Conservation (phyloP, 2,888 invertebrate genomes). For the Napeogenes inachia region DNA sequence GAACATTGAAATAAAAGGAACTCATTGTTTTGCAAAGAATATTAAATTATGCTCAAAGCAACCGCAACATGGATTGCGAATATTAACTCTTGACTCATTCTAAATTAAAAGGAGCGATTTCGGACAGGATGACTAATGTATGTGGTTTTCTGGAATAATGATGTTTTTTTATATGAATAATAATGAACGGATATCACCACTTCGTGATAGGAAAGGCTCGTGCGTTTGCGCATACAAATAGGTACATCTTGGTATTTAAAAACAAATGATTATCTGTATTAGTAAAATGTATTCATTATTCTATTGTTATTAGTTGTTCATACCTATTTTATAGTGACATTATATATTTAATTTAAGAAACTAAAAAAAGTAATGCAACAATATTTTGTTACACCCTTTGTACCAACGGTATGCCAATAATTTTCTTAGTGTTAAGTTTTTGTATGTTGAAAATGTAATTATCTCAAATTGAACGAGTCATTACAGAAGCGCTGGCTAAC, state of each 20-base stretch:
- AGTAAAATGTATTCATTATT: constrained; percentile 42
- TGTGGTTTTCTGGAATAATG: constrained; percentile 64
- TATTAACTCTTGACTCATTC: constrained; percentile 58
- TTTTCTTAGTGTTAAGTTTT: constrained; percentile 58
- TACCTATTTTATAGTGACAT: too few relatives aligned
- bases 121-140: constrained; percentile 66
- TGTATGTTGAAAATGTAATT: constrained; percentile 62
- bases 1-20: constrained; percentile 57
- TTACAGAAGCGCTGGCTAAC: constrained; percentile 62
- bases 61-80: constrained; percentile 44
- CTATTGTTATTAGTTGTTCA: too few relatives aligned
- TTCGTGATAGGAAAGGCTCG: constrained; percentile 67
- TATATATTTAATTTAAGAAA: background rate
- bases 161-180: constrained; percentile 56
- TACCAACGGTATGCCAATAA: constrained; percentile 41
- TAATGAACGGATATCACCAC: constrained; percentile 61
- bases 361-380: constrained; percentile 19
- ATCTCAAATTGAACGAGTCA: constrained; percentile 71
- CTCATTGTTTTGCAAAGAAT: constrained; percentile 58
- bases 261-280: constrained; percentile 56
- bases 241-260: constrained; percentile 49
- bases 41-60: constrained; percentile 49
- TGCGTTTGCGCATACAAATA: constrained; percentile 63
- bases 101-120: constrained; percentile 69
- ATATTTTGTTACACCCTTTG: constrained; percentile 35